Evolutionary conservation across 1,140 invertebrate genomes (phyloP), one percentile per base, ranked within the genome.

Genomic region (Battus philenor): DNA sequence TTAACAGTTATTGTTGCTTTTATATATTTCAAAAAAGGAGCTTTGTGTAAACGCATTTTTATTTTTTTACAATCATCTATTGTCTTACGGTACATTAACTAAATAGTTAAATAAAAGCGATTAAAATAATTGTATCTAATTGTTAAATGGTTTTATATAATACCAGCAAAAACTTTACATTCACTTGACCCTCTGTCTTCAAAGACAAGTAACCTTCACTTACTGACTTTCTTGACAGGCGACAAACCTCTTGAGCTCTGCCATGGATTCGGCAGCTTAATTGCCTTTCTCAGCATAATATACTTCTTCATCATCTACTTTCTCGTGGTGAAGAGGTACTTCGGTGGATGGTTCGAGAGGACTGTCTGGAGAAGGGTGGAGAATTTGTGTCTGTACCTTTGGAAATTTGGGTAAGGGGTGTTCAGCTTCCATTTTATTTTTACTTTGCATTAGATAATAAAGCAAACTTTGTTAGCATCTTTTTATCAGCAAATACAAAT

Each of bases 251-350:
- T 84, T 6, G 67, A 78, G 33, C 54, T 81, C 55, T 94, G 93
- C 57, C 53, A 89, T 39, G 94, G 94, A 1, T 91, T 93, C 57
- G 93, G 93, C 30, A 89, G 94, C 66, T 76, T 96, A 0, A 70
- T 94, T 5, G 87, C 95, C 6, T 57, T 95, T 0, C 79, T 92
- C 0, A 61, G 72, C 11, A 83, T 94, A 16, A 70, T 88, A 11
- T 92, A 93, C 54, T 80, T 89, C 45, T 85, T 87, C 9, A 32
- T 93, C 7, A 65, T 93, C 11, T 94, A 95, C 67, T 91, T 88
- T 51, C 55, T 87, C 9, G 52, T 93, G 2, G 68, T 93, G 16
- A 92, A 92, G 68, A 88, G 83, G 15, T 89, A 77, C 43, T 70
- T 90, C 11, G 88, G 88, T 0, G 59, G 64, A n/a, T 62, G 52